Evolutionary conservation across 2,888 invertebrate species (phyloP).

Genomic region (Luperina testacea): DNA sequence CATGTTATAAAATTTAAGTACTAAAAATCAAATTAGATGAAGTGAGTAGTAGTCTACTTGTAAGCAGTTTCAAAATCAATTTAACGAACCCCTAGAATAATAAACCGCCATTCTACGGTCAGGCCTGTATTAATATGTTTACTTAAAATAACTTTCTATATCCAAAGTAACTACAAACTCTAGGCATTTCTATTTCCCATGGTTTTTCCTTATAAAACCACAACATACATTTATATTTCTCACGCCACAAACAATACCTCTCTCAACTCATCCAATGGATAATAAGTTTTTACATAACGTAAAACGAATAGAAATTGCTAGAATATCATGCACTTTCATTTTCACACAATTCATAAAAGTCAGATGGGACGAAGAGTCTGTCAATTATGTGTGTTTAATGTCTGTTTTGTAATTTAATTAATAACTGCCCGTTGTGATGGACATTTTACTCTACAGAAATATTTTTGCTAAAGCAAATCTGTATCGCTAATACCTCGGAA

Average conservation of each 20-base stretch:
- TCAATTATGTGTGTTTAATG: background rate
- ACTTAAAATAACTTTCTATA: constrained; percentile 16
- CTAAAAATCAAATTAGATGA: too few species aligned
- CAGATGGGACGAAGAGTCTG: background rate
- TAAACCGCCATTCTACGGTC: background rate
- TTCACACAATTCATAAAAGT: constrained; percentile 19
- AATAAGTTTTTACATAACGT: constrained; percentile 4
- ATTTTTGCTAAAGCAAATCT: background rate
- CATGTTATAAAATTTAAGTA: background rate
- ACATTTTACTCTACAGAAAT: background rate
- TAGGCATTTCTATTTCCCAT: background rate
- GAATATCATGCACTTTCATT: constrained; percentile 6
- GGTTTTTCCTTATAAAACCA: constrained; percentile 2
- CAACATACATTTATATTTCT: constrained; percentile 14
- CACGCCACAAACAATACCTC: constrained; percentile 36
- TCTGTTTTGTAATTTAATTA: constrained; percentile 5
- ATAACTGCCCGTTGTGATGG: background rate
- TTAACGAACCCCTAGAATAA: background rate
- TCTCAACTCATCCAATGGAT: background rate
- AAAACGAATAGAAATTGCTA: constrained; percentile 16
- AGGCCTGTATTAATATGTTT: background rate
- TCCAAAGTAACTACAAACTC: constrained; percentile 1
- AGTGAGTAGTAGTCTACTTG: background rate
- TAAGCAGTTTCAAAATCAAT: background rate
- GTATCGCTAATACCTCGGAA: background rate